phyloP scores from a whole-genome alignment of 2,113 vertebrate species.

The Colossoma macropomum region DNA sequence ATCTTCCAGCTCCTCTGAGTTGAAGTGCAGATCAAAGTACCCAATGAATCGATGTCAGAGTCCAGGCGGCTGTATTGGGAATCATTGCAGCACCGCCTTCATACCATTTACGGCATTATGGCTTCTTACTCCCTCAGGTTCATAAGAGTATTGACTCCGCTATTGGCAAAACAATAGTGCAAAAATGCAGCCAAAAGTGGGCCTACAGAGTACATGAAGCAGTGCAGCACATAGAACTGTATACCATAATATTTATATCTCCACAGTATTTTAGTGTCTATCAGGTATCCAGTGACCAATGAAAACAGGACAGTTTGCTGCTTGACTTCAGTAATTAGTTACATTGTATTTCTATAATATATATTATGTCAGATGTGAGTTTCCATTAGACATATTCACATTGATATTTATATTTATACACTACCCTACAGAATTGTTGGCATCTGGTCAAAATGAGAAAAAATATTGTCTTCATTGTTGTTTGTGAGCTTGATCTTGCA shows the following conservation, averaged over 20 bases:
- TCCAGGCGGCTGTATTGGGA: conserved; percentile 65
- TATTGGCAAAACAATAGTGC: conserved; percentile 78
- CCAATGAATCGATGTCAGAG: conserved; percentile 56
- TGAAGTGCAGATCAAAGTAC: conserved; percentile 54
- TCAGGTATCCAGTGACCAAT: neutral
- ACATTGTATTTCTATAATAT: neutral
- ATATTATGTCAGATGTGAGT: no score
- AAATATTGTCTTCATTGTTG: no score
- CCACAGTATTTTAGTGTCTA: neutral
- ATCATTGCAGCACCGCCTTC: conserved; percentile 61
- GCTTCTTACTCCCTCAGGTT: conserved; percentile 61
- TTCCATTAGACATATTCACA: no score
- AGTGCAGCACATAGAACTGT: conserved; percentile 57
- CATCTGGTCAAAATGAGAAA: no score
- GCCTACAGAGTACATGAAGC: conserved; percentile 59
- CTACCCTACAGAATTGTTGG: no score
- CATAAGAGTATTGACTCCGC: conserved; percentile 68
- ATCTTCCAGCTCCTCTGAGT: conserved; percentile 53
- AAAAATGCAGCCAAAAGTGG: conserved; percentile 67
- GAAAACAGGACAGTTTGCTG: neutral
- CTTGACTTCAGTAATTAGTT: neutral
- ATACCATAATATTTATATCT: conserved; percentile 60
- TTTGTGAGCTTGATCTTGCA: no score
- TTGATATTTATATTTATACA: no score
- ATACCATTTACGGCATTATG: conserved; percentile 67